Evolutionary conservation across 2,888 invertebrate genomes (phyloP).

Genomic region (Eudemis profundana): DNA sequence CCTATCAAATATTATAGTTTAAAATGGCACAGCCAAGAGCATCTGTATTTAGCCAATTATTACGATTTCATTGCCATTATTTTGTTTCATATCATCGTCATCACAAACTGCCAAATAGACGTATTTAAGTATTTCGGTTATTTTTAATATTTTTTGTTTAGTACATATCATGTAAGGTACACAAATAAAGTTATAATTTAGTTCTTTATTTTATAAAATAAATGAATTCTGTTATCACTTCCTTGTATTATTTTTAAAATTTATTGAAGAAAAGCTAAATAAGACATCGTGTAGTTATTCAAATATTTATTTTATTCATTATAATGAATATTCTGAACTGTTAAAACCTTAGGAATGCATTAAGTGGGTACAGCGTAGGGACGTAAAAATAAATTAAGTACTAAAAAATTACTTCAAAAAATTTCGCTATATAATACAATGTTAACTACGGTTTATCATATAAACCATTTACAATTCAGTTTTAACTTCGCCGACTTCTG

Average conservation of each 20-base stretch:
- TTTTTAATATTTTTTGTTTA: background rate
- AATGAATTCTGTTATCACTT: background rate
- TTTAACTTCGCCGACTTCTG: constrained; percentile 36
- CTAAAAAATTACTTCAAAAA: constrained; percentile 71
- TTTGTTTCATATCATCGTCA: background rate
- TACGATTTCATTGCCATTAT: constrained; percentile 11
- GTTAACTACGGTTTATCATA: constrained; percentile 74
- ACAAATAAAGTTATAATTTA: constrained; percentile 3
- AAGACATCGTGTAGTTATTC: constrained; percentile 57
- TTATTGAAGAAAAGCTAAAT: constrained; percentile 11
- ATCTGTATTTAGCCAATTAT: background rate
- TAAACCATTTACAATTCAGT: constrained; percentile 67
- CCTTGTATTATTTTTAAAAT: constrained; percentile 1
- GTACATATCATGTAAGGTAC: background rate
- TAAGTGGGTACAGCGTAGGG: constrained; percentile 67
- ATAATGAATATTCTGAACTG: constrained; percentile 75
- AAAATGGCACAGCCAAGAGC: too few relatives aligned
- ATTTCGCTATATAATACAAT: constrained; percentile 67
- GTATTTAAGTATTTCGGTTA: constrained; percentile 16
- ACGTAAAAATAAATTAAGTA: constrained; percentile 81
- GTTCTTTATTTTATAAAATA: background rate
- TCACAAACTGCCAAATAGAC: constrained; percentile 9
- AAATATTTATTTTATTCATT: constrained; percentile 78
- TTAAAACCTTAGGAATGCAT: constrained; percentile 80
- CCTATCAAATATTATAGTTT: too few relatives aligned